Conservation (phyloP, 1,140 invertebrate genomes). For the Apocrypta bakeri region DNA sequence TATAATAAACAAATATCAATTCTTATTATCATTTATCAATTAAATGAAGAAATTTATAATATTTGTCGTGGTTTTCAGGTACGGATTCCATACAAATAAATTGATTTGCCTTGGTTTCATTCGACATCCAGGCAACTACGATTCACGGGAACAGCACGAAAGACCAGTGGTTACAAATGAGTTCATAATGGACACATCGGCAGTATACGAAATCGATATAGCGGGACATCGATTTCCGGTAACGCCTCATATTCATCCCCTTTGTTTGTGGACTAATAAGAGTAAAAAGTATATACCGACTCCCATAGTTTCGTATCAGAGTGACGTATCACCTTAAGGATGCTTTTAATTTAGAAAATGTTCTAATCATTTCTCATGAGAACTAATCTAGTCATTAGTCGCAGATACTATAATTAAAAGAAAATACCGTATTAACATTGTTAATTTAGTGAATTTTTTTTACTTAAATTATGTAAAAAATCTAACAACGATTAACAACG, state of each 20-base stretch:
- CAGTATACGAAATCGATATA: slow-evolving; percentile 81
- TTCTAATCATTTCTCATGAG: not conserved
- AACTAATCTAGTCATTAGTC: not conserved
- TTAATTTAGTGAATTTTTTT: not conserved
- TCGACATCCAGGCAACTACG: slow-evolving; percentile 64
- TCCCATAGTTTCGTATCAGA: slow-evolving; percentile 60
- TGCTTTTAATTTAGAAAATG: not conserved
- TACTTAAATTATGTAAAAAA: not conserved
- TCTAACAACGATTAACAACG: not conserved
- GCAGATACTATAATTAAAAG: not conserved
- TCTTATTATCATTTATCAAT: too few relatives aligned
- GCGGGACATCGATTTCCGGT: slow-evolving; percentile 78
- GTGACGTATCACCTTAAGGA: slow-evolving; percentile 56
- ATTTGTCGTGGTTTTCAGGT: too few relatives aligned
- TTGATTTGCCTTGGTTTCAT: slow-evolving; percentile 82
- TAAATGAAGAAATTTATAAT: too few relatives aligned
- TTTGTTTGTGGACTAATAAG: slow-evolving; percentile 61
- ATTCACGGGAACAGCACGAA: slow-evolving; percentile 12
- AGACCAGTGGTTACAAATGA: slow-evolving; percentile 75
- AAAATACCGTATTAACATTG: too few relatives aligned
- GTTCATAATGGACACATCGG: slow-evolving; percentile 78
- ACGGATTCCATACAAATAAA: slow-evolving; percentile 79
- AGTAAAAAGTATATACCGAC: slow-evolving; percentile 67
- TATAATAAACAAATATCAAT: too few relatives aligned
- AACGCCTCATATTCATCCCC: slow-evolving; percentile 78